phyloP scores from a whole-genome alignment of 2,888 invertebrate genomes.

The Hirtodrosophila confusa region DNA sequence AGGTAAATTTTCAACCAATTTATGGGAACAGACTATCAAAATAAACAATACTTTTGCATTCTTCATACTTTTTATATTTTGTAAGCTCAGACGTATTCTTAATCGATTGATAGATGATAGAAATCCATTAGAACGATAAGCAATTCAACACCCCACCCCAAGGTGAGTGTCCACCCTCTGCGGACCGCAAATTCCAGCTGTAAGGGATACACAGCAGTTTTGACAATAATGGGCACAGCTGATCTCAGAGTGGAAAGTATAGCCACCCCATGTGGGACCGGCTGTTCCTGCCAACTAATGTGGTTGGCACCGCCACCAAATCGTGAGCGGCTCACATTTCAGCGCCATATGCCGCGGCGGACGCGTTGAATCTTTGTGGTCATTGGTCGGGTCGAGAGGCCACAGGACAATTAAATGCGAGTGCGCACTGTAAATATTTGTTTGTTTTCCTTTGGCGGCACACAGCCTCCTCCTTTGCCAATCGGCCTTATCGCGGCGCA shows the following conservation, averaged over 20 bases:
- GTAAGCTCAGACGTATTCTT: no score
- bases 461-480: slow-evolving; percentile 30
- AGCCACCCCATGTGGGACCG: not conserved
- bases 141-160: slow-evolving; percentile 1
- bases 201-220: not conserved
- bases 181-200: slow-evolving; percentile 20
- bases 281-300: slow-evolving; percentile 9
- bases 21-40: no score
- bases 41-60: no score
- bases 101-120: not conserved
- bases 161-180: not conserved
- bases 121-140: not conserved
- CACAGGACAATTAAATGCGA: slow-evolving; percentile 57
- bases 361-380: slow-evolving; percentile 21
- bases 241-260: slow-evolving; percentile 16
- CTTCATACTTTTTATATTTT: no score
- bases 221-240: slow-evolving; percentile 27
- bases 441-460: slow-evolving; percentile 57
- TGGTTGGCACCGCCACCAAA: slow-evolving; percentile 10
- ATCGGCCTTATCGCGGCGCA: slow-evolving; percentile 17
- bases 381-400: slow-evolving; percentile 25
- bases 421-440: slow-evolving; percentile 65
- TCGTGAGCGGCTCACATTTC: slow-evolving; percentile 35
- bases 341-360: slow-evolving; percentile 45
- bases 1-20: no score